Conservation (phyloP, 2,888 invertebrate genomes). For the Scrobipalpa atriplicella region DNA sequence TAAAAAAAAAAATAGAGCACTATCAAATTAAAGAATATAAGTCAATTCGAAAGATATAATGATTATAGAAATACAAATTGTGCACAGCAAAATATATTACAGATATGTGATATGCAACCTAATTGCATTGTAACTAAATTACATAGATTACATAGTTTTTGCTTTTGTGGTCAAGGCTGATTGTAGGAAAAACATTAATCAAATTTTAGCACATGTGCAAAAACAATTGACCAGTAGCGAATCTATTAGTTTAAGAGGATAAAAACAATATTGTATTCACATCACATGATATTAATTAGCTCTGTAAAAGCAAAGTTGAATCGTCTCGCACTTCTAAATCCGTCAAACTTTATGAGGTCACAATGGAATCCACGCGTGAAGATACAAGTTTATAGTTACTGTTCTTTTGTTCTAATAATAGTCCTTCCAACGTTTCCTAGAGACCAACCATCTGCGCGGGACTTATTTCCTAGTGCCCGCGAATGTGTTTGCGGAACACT, state of each 20-base stretch:
- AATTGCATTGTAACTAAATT: not conserved
- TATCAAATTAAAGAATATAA: too few species aligned
- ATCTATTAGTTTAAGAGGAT: too few species aligned
- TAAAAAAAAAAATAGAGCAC: not conserved
- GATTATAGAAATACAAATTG: too few species aligned
- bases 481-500: too few species aligned
- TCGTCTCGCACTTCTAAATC: not conserved
- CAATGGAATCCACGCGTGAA: not conserved
- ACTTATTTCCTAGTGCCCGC: too few species aligned
- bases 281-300: not conserved
- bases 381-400: not conserved
- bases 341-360: not conserved
- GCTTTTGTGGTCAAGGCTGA: not conserved
- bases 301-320: not conserved
- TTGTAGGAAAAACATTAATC: not conserved
- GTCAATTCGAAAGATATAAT: too few species aligned
- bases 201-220: not conserved
- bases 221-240: not conserved
- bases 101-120: not conserved
- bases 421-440: too few species aligned
- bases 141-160: constrained; percentile 5
- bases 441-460: too few species aligned
- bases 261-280: not conserved
- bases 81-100: too few species aligned
- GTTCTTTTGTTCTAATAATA: not conserved